Conservation (phyloP, 2,888 invertebrate species). For the Patella depressa region DNA sequence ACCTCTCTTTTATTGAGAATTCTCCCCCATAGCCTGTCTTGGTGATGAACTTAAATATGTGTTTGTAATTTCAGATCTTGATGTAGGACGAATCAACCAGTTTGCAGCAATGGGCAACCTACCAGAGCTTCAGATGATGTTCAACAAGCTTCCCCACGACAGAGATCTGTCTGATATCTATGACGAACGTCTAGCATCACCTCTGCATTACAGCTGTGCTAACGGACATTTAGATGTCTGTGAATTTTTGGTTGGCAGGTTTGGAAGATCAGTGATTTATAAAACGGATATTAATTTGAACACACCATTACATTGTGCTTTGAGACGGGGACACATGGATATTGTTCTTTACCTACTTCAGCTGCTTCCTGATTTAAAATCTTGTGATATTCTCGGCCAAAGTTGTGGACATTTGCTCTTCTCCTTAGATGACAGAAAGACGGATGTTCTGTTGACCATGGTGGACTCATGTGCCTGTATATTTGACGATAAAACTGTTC, state of each 20-base stretch:
- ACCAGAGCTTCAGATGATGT: constrained; percentile 19
- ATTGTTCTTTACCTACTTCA: constrained; percentile 40
- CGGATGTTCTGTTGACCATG: constrained; percentile 31
- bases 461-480: constrained; percentile 26
- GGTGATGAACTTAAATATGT: not conserved
- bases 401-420: constrained; percentile 37
- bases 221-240: constrained; percentile 39
- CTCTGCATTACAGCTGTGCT: constrained; percentile 42
- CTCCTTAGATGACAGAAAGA: constrained; percentile 21
- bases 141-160: constrained; percentile 25
- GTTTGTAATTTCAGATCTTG: constrained; percentile 20
- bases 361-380: constrained; percentile 35
- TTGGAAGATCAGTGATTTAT: constrained; percentile 39
- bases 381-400: constrained; percentile 35
- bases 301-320: constrained; percentile 41
- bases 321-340: constrained; percentile 23
- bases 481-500: constrained; percentile 29
- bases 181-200: constrained; percentile 38
- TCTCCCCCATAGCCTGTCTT: not conserved
- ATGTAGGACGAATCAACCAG: constrained; percentile 26
- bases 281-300: constrained; percentile 29
- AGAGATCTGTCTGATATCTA: constrained; percentile 23
- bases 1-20: not conserved
- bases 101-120: constrained; percentile 33
- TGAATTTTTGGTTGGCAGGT: constrained; percentile 36